These are phyloP conservation scores for Clarias macrocephalus DNA, from an alignment of 2,113 vertebrate species.

Conservation along the genomic window DNA sequence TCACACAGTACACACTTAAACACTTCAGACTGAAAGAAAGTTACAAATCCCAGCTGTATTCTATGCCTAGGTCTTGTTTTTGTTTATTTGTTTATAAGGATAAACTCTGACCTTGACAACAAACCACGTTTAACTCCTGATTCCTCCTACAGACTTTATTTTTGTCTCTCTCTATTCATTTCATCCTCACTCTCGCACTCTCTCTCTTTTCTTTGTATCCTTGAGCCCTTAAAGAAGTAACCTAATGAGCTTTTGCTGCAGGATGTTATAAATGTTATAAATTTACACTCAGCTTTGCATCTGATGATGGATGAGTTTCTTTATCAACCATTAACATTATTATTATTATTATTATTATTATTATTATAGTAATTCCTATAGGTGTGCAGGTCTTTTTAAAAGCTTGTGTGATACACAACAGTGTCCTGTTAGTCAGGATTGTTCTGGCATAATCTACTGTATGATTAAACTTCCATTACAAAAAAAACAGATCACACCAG, in stretches of 20 bases:
- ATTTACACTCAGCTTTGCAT: slow-evolving; percentile 95
- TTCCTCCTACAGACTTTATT: slow-evolving; percentile 32
- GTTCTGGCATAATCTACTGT: too few relatives aligned
- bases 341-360: not conserved
- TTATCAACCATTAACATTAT: not conserved
- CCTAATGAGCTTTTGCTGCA: slow-evolving; percentile 99
- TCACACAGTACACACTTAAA: not conserved
- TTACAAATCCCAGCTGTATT: not conserved
- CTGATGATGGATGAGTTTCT: slow-evolving; percentile 78
- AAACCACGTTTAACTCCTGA: not conserved
- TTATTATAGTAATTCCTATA: too few relatives aligned
- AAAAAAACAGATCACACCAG: not conserved
- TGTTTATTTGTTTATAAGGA: not conserved
- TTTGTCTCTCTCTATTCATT: slow-evolving; percentile 60
- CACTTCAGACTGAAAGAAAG: not conserved
- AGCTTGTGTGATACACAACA: not conserved
- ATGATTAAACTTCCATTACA: too few relatives aligned
- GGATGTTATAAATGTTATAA: slow-evolving; percentile 99
- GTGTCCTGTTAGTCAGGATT: not conserved
- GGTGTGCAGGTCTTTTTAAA: not conserved
- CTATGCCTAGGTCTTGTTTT: not conserved
- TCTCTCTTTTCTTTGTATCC: slow-evolving; percentile 62
- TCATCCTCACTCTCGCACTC: slow-evolving; percentile 56
- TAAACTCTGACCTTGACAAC: not conserved
- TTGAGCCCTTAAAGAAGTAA: slow-evolving; percentile 96